Evolutionary conservation across 2,797 vertebrate genomes (phyloP).

Genomic region (Pseudopleuronectes americanus): DNA sequence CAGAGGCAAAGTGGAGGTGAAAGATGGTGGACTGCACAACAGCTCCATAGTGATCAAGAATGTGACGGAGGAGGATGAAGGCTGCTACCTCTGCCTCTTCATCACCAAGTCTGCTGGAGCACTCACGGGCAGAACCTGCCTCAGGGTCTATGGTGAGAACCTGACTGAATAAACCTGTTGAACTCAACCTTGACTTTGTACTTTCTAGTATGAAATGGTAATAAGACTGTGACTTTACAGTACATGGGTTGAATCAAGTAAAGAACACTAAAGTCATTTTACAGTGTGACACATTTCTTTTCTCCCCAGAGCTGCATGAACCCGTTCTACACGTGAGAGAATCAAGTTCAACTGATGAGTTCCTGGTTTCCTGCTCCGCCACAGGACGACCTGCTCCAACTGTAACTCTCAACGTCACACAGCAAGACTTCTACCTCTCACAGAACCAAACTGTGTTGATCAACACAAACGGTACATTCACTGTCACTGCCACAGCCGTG

Average conservation of each 20-base stretch:
- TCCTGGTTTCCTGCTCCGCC: slow-evolving; percentile 52
- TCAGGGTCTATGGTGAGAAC: slow-evolving; percentile 44
- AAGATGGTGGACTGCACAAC: slow-evolving; percentile 21
- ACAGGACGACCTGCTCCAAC: slow-evolving; percentile 58
- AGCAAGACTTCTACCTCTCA: not conserved
- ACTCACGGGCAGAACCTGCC: slow-evolving; percentile 34
- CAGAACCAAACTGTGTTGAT: slow-evolving; percentile 1
- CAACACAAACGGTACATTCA: slow-evolving; percentile 38
- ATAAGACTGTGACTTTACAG: no score
- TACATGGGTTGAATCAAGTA: no score
- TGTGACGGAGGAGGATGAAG: slow-evolving; percentile 32
- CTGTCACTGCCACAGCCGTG: slow-evolving; percentile 39
- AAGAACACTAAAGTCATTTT: no score
- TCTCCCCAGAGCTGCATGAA: slow-evolving; percentile 48
- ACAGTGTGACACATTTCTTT: not conserved
- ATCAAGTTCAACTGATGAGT: slow-evolving; percentile 1
- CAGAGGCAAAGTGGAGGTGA: slow-evolving; percentile 17
- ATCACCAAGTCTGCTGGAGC: slow-evolving; percentile 42
- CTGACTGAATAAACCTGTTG: not conserved
- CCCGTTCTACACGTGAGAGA: slow-evolving; percentile 14
- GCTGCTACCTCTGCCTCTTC: slow-evolving; percentile 62
- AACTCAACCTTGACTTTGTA: no score
- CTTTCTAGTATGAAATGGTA: no score
- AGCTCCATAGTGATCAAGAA: slow-evolving; percentile 47
- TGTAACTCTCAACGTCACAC: slow-evolving; percentile 22